Conservation (phyloP, 2,113 vertebrate species). For the Cynoglossus semilaevis region DNA sequence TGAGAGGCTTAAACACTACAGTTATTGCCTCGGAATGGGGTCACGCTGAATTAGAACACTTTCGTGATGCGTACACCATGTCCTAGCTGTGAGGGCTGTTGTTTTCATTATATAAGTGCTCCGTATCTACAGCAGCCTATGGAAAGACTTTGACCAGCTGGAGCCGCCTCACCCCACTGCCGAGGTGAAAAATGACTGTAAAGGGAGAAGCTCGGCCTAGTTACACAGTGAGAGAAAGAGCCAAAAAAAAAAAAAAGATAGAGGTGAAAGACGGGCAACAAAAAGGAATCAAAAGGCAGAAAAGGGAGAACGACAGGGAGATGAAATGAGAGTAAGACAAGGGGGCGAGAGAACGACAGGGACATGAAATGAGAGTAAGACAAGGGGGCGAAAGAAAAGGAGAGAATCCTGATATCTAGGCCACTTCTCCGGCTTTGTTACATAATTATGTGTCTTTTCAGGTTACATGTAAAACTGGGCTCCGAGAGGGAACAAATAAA, state of each 20-base stretch:
- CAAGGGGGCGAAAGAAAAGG: conserved; percentile 4
- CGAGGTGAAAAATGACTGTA: conserved; percentile 51
- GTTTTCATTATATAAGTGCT: conserved; percentile 66
- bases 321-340: conserved; percentile 21
- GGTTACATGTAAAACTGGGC: conserved; percentile 61
- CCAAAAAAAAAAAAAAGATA: conserved; percentile 2
- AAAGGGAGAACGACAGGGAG: conserved; percentile 21
- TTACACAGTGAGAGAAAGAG: conserved; percentile 49
- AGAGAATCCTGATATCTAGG: conserved; percentile 63
- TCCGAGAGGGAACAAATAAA: conserved; percentile 48
- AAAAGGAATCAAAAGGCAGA: conserved; percentile 19
- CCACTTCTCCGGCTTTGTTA: conserved; percentile 63
- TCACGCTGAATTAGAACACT: conserved; percentile 52
- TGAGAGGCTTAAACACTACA: conserved; percentile 26
- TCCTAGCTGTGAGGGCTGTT: conserved; percentile 49
- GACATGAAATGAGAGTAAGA: conserved; percentile 12
- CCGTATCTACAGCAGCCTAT: conserved; percentile 59
- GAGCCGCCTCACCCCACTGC: conserved; percentile 31
- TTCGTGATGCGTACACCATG: conserved; percentile 42
- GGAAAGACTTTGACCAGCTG: conserved; percentile 41
- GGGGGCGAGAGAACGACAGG: conserved; percentile 9
- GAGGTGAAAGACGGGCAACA: conserved; percentile 23
- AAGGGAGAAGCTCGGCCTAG: conserved; percentile 59
- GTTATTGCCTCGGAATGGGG: conserved; percentile 41
- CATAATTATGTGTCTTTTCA: conserved; percentile 67